Conservation (phyloP, 2,797 vertebrate species). For the Megalops cyprinoides region DNA sequence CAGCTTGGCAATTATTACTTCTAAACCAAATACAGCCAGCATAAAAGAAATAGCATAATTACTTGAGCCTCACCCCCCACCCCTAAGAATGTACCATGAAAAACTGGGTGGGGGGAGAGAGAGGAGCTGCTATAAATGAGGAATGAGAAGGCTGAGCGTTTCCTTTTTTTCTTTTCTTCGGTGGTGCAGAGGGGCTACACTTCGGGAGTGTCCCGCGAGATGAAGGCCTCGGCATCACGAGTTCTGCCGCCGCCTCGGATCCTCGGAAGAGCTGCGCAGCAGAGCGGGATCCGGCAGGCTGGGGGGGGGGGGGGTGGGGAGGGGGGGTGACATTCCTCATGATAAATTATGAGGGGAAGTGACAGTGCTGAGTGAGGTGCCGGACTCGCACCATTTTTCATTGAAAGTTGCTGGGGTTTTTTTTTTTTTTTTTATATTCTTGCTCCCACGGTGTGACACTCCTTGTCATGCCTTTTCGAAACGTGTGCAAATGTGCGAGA, state of each 20-base stretch:
- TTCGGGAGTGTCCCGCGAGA: background rate
- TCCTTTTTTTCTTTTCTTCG: background rate
- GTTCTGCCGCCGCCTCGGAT: background rate
- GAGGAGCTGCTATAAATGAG: background rate
- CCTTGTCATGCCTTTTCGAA: constrained; percentile 30
- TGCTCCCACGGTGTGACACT: constrained; percentile 17
- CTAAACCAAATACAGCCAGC: background rate
- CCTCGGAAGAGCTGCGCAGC: background rate
- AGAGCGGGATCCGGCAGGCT: constrained; percentile 12
- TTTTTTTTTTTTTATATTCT: background rate
- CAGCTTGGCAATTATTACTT: constrained; percentile 9
- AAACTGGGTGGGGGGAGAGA: background rate
- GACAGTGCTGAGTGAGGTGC: constrained; percentile 45
- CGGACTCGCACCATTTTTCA: constrained; percentile 39
- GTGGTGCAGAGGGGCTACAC: background rate
- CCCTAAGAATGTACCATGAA: background rate
- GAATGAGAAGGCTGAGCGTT: background rate
- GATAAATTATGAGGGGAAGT: constrained; percentile 52
- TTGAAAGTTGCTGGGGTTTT: constrained; percentile 30
- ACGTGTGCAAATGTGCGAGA: too few species aligned
- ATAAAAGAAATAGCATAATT: background rate
- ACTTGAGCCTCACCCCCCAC: background rate
- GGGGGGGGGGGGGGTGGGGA: constrained; percentile 11
- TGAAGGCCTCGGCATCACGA: background rate
- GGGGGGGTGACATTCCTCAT: constrained; percentile 38